Conservation (phyloP, 2,113 vertebrate species). For the Blennius ocellaris region DNA sequence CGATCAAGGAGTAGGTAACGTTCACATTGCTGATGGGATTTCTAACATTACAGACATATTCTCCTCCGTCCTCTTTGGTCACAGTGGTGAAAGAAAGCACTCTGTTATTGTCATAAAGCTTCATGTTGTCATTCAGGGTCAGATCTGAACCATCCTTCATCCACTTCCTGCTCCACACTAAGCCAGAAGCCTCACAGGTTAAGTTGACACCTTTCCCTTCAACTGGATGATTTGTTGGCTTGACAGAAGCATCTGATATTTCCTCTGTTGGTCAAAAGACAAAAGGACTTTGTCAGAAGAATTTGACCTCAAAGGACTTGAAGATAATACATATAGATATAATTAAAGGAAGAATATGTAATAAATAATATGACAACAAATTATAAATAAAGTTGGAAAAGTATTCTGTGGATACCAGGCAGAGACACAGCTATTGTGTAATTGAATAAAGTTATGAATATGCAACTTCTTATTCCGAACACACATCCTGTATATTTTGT, state of each 20-base stretch:
- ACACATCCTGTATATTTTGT: not conserved
- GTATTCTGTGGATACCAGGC: not conserved
- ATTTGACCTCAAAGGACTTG: not conserved
- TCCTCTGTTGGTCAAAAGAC: conserved; percentile 34
- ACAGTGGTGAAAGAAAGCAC: conserved; percentile 35
- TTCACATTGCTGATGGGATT: conserved; percentile 44
- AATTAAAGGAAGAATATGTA: not conserved
- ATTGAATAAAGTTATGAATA: too few relatives aligned
- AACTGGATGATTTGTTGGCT: not conserved
- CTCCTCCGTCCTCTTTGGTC: conserved; percentile 40
- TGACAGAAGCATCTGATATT: conserved; percentile 34
- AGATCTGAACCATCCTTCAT: conserved; percentile 34
- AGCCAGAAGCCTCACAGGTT: conserved; percentile 38
- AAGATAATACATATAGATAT: too few relatives aligned
- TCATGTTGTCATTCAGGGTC: conserved; percentile 17
- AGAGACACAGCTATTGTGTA: not conserved
- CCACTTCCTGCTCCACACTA: conserved; percentile 32
- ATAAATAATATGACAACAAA: not conserved
- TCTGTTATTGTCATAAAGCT: conserved; percentile 14
- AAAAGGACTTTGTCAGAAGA: not conserved
- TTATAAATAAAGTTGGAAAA: not conserved
- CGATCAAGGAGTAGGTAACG: not conserved
- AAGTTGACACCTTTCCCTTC: conserved; percentile 26
- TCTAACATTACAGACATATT: conserved; percentile 54
- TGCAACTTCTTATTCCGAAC: not conserved